These are phyloP conservation scores for Oophaga pumilio DNA, from an alignment of 2,113 vertebrate genomes.

Conservation along the genomic window DNA sequence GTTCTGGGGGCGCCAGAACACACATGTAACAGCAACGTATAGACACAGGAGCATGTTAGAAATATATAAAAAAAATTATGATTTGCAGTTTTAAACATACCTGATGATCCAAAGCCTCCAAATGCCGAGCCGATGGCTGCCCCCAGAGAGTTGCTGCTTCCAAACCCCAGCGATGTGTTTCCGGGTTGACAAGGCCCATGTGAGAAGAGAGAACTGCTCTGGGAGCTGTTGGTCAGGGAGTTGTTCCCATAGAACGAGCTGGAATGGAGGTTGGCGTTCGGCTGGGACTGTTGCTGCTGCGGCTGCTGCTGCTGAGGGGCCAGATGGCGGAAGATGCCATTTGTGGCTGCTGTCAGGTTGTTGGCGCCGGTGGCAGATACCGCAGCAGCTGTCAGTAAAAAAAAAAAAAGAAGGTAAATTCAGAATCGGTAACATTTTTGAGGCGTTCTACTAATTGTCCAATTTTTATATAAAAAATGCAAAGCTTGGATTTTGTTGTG, in stretches of 20 bases:
- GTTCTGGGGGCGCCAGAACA: too few species aligned
- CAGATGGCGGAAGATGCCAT: conserved; percentile 90
- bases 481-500: too few species aligned
- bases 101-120: conserved; percentile 92
- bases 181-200: conserved; percentile 86
- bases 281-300: conserved; percentile 84
- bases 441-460: too few species aligned
- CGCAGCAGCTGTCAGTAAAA: conserved; percentile 74
- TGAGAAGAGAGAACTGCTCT: conserved; percentile 95
- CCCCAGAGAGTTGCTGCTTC: conserved; percentile 87
- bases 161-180: conserved; percentile 90
- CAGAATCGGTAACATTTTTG: neutral
- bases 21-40: too few species aligned
- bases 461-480: too few species aligned
- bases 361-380: conserved; percentile 89
- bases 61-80: too few species aligned
- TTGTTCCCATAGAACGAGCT: conserved; percentile 93
- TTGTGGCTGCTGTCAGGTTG: conserved; percentile 88
- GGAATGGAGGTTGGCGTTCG: conserved; percentile 85
- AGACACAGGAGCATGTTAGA: too few species aligned
- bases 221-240: conserved; percentile 86
- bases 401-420: too few species aligned
- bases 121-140: conserved; percentile 92
- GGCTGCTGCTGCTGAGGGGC: conserved; percentile 82
- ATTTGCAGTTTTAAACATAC: conserved; percentile 70